Percentiles rank a stretch among this genome's conserved stretches.
Evolutionary conservation across 2,113 vertebrate species (phyloP).

Genomic region (Pseudopipra pipra): DNA sequence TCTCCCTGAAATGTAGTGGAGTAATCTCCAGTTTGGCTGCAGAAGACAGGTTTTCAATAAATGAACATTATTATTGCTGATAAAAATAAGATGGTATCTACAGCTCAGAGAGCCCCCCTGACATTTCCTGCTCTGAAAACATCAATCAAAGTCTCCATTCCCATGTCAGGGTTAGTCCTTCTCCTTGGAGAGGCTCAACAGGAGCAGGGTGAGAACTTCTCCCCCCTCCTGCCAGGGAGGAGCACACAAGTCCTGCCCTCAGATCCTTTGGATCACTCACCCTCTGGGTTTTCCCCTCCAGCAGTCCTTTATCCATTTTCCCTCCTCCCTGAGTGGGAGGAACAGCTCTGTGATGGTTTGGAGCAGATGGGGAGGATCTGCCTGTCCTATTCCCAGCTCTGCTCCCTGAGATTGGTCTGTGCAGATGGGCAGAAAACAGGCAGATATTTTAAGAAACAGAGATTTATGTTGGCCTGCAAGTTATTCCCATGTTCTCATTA

Average conservation of each 20-base stretch:
- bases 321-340: neutral
- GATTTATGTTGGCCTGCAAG: neutral
- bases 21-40: neutral
- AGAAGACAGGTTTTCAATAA: neutral
- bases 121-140: neutral
- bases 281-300: neutral
- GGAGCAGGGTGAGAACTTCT: accelerated
- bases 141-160: neutral
- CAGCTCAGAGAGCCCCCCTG: neutral
- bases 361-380: constrained; percentile 10
- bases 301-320: accelerated
- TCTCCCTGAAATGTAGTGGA: neutral
- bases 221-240: neutral
- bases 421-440: neutral
- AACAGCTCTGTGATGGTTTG: neutral
- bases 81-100: neutral
- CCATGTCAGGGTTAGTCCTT: neutral
- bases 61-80: neutral
- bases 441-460: neutral
- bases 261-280: neutral
- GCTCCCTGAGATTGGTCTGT: neutral
- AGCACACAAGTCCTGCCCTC: neutral
- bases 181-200: neutral
- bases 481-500: neutral
- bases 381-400: neutral